Percentiles rank a stretch among this genome's conserved stretches.
phyloP scores from a whole-genome alignment of 2,113 vertebrate species.

The Caranx ignobilis region DNA sequence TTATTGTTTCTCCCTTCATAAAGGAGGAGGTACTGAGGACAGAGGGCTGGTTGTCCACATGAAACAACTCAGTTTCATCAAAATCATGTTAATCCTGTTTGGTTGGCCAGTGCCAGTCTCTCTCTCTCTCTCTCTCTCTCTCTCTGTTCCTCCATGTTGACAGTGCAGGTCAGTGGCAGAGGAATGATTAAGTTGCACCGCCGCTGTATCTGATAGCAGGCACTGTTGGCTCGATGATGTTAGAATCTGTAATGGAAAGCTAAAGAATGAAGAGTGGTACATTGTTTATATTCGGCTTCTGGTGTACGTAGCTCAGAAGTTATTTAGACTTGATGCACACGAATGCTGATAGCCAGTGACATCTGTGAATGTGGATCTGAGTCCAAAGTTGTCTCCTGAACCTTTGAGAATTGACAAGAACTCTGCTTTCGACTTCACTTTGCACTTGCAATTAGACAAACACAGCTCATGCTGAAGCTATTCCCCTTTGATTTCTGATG shows the following conservation, averaged over 20 bases:
- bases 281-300: not conserved
- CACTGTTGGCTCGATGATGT: conserved; percentile 19
- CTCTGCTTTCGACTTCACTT: conserved; percentile 32
- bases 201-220: conserved; percentile 37
- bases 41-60: not conserved
- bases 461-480: conserved; percentile 12
- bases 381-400: conserved; percentile 36
- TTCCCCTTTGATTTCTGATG: conserved; percentile 64
- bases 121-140: conserved; percentile 9
- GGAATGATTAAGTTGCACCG: conserved; percentile 45
- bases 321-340: conserved; percentile 1
- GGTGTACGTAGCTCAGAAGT: not conserved
- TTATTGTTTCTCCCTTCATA: not conserved
- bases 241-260: conserved; percentile 20
- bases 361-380: conserved; percentile 25
- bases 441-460: conserved; percentile 49
- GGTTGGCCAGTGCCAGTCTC: conserved; percentile 2
- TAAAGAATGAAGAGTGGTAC: conserved; percentile 17
- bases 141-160: conserved; percentile 27
- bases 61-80: conserved; percentile 18
- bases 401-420: conserved; percentile 45
- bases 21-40: not conserved
- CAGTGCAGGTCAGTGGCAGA: conserved; percentile 43
- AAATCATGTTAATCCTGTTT: conserved; percentile 57
- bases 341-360: conserved; percentile 9